Base-by-base conservation (phyloP, 2,113 vertebrate species). In the Redunca redunca region DNA sequence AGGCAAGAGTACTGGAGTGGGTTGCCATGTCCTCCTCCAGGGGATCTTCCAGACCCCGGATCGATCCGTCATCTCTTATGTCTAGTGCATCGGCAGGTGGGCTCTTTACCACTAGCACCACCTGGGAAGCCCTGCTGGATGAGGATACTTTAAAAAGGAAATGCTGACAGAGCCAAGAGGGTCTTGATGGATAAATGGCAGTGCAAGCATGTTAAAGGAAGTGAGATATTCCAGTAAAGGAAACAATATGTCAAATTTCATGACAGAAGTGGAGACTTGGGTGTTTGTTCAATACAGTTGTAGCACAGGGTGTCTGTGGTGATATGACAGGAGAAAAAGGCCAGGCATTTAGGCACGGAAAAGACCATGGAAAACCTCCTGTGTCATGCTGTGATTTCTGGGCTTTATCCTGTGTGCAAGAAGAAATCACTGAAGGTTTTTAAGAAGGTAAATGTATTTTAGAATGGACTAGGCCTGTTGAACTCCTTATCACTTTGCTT, bases 261-360 rank as follows among this genome's bases (percentile, higher is more conserved):
- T 57, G 23, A 30, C 23, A 1, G 55, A 40, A 62, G 28, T 14
- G 23, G 33, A 62, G 40, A n/a, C 7, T 6, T 26, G 14, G 36
- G 21, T 4, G n/a, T 1, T 1, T 57, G 80, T 2, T 58, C 26
- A 0, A 15, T 1, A 3, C 1, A 5, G 36, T 28, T 13, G 13
- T 1, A 55, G 48, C 7, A 3, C 10, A 30, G 58, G 7, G 3
- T 13, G 0, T 19, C 30, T 14, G 19, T 48, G 17, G 11, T 16
- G 28, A 55, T 10, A 3, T 0, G 11, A 48, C 15, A 33, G 40
- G 62, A 46, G 64, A 46, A 23, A 12, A 33, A 87, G 33, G 11
- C 9, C 4, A 2, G 53, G 15, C 5, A 9, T 16, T 15, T 16
- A 43, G 7, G 25, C 19, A 67, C 86, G 84, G 40, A 36, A 67